phyloP scores from a whole-genome alignment of 64 coral and sea anemone species.

The Montipora cactus region DNA sequence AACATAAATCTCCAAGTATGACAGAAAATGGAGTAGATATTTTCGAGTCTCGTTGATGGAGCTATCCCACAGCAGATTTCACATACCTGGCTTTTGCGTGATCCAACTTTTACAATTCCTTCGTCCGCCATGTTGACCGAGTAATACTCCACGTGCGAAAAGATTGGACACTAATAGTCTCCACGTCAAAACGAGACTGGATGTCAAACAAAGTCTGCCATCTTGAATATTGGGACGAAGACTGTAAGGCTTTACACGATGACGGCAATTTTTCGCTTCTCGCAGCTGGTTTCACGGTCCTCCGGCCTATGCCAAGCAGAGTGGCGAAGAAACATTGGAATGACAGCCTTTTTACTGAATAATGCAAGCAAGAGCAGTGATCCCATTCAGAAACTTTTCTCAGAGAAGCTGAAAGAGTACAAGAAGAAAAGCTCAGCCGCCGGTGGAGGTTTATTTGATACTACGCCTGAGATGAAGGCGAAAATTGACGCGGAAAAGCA shows the following conservation, averaged over 20 bases:
- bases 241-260: conserved; percentile 38
- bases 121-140: conserved; percentile 5
- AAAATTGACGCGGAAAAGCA: conserved; percentile 76
- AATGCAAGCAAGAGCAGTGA: conserved; percentile 83
- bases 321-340: conserved; percentile 73
- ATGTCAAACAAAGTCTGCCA: conserved; percentile 43
- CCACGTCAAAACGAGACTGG: conserved; percentile 59
- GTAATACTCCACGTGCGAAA: not conserved
- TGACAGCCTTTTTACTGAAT: conserved; percentile 54
- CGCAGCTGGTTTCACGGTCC: conserved; percentile 38
- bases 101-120: conserved; percentile 76
- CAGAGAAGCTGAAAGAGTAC: conserved; percentile 92
- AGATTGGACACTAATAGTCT: not conserved
- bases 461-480: conserved; percentile 84
- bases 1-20: not conserved
- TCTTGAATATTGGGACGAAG: conserved; percentile 57
- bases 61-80: not conserved
- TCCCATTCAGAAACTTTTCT: conserved; percentile 87
- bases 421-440: conserved; percentile 85
- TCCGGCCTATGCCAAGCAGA: not conserved
- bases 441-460: conserved; percentile 83
- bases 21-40: not conserved
- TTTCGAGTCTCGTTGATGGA: not conserved
- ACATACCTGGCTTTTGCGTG: conserved; percentile 93
- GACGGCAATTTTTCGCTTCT: conserved; percentile 65